Percentiles rank a stretch among this genome's conserved stretches.
phyloP scores from a whole-genome alignment of 2,888 invertebrate species.

The Apodemia duryi region DNA sequence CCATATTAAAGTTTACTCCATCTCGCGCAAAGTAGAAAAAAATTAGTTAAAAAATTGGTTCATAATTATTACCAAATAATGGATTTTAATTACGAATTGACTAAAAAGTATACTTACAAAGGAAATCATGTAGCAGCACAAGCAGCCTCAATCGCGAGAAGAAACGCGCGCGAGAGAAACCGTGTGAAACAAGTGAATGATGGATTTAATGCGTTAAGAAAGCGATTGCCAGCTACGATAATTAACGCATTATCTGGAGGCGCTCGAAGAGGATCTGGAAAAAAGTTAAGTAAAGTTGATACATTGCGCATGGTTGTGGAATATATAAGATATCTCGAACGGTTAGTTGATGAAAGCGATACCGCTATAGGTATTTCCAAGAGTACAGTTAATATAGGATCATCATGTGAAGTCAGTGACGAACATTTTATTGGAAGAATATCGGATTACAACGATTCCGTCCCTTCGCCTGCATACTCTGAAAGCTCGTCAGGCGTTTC shows the following conservation, averaged over 20 bases:
- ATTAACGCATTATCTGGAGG: constrained; percentile 82
- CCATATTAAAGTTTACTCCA: constrained; percentile 29
- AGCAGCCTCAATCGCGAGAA: constrained; percentile 89
- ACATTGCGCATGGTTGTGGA: constrained; percentile 93
- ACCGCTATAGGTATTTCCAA: constrained; percentile 58
- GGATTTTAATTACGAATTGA: constrained; percentile 54
- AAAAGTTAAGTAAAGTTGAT: constrained; percentile 94
- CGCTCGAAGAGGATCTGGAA: constrained; percentile 87
- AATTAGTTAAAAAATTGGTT: not conserved
- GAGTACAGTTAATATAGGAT: constrained; percentile 31
- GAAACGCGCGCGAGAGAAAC: constrained; percentile 97
- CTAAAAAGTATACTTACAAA: constrained; percentile 83
- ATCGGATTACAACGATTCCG: constrained; percentile 61
- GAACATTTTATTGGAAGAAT: constrained; percentile 53
- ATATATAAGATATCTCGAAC: constrained; percentile 90
- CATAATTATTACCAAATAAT: constrained; percentile 3
- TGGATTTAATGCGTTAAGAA: constrained; percentile 91
- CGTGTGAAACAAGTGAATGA: constrained; percentile 97
- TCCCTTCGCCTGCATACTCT: constrained; percentile 85
- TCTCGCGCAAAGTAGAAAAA: constrained; percentile 18
- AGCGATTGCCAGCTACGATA: constrained; percentile 90
- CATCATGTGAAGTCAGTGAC: constrained; percentile 46
- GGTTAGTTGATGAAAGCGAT: constrained; percentile 85
- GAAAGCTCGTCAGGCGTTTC: constrained; percentile 80
- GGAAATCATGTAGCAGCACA: constrained; percentile 81